Evolutionary conservation across 1,140 invertebrate species (phyloP), one percentile per base, ranked within the genome.

Genomic region (Aphidius gifuensis): DNA sequence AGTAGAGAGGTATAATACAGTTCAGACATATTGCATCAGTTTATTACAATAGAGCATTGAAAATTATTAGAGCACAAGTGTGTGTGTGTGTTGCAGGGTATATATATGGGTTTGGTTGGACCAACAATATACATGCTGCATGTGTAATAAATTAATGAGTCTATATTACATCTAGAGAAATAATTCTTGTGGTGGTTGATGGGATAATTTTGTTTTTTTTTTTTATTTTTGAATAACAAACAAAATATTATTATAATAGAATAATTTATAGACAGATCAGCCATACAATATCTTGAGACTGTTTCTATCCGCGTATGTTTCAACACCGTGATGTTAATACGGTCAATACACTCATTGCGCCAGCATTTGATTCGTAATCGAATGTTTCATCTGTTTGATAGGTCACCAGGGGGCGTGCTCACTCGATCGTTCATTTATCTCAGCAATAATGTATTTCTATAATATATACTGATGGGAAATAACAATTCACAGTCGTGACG

Each of bases 31-130:
- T 47, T 64, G 69, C 68, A 65, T 64, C 59, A 65, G 57, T 66
- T 40, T 23, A 62, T 58, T 51, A 71, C 69, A 73, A 71, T 69
- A 39, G 63, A 57, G 64, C 66, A 68, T 71, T 69, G 68, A 68
- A 68, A 71, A 70, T 73, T 71, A 70, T 73, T 73, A 66, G 71
- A 70, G 70, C 71, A 73, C 67, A 68, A 61, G 64, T 46, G 50
- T 51, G 55, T 49, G 43, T 16, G 16, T 16, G 16, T 16, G 16
- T 16, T 16, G 16, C 16, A 16, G 16, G 16, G 16, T 16, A 16
- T 16, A 16, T 16, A 16, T 16, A 16, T 16, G 16, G 16, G 16
- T 16, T 59, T 53, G 48, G 47, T 50, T 56, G 39, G 48, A 60
- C 61, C 57, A 50, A 16, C 53, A 47, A 40, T 50, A 44, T 56